These are phyloP conservation scores for Theristicus caerulescens DNA, from an alignment of 2,113 vertebrate genomes.

Conservation along the genomic window DNA sequence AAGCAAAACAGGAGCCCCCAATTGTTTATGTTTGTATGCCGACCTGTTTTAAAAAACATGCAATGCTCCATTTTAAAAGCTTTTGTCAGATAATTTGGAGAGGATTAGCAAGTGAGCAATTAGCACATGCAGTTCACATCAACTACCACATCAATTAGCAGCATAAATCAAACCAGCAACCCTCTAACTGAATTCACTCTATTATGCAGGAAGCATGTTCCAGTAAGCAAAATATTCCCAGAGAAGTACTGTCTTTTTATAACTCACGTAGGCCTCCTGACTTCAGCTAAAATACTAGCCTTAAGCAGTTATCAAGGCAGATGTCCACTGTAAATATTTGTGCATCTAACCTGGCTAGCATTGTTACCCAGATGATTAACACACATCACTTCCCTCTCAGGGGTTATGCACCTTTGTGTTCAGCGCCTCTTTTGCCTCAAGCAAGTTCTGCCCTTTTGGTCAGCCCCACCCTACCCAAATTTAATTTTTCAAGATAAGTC, in stretches of 20 bases:
- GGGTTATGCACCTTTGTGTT: background rate
- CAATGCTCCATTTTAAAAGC: background rate
- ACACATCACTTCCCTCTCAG: background rate
- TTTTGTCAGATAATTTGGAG: background rate
- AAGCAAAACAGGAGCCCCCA: background rate
- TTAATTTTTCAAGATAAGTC: background rate
- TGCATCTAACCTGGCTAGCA: background rate
- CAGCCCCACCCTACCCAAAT: background rate
- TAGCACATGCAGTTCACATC: background rate
- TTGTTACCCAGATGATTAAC: background rate
- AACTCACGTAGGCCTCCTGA: background rate
- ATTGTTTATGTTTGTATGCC: background rate
- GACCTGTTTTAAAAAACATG: background rate
- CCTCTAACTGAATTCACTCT: background rate
- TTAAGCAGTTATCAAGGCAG: background rate
- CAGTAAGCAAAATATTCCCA: background rate
- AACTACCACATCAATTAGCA: background rate
- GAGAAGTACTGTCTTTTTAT: background rate
- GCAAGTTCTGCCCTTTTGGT: background rate
- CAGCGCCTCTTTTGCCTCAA: background rate
- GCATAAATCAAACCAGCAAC: conserved; percentile 17
- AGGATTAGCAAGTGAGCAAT: conserved; percentile 9
- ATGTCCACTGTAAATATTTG: background rate
- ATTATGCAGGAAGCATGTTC: background rate
- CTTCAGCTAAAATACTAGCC: background rate